These are phyloP conservation scores for Aphodius granarius DNA, from an alignment of 2,888 invertebrate species.

Conservation along the genomic window DNA sequence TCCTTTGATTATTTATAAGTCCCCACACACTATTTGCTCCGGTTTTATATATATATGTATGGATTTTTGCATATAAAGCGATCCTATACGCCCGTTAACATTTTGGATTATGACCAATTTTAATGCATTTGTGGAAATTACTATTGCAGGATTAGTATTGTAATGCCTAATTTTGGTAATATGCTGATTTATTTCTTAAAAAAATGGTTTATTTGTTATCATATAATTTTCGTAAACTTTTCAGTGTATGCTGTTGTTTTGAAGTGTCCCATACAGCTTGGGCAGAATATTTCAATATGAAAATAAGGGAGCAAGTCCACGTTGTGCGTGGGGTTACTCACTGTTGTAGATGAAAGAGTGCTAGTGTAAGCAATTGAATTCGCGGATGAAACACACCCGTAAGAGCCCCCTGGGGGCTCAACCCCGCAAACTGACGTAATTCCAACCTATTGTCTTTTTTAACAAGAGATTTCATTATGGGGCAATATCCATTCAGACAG, in stretches of 20 bases:
- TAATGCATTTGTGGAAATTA: background rate
- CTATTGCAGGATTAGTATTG: background rate
- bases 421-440: slow-evolving; percentile 30
- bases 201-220: too few species aligned
- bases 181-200: background rate
- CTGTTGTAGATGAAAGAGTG: slow-evolving; percentile 7
- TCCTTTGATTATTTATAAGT: slow-evolving; percentile 27
- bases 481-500: slow-evolving; percentile 22
- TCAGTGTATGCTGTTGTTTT: background rate
- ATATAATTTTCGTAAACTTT: background rate
- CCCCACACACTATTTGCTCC: background rate
- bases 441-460: slow-evolving; percentile 29
- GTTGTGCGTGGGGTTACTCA: background rate
- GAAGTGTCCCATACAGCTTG: background rate
- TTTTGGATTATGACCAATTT: background rate
- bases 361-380: slow-evolving; percentile 27
- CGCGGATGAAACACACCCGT: slow-evolving; percentile 21
- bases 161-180: background rate
- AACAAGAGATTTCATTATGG: slow-evolving; percentile 30
- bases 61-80: background rate
- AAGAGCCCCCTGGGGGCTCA: slow-evolving; percentile 24
- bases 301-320: background rate
- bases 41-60: background rate
- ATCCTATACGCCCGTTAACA: background rate
- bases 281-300: background rate